phyloP scores from a whole-genome alignment of 2,797 vertebrate species.

The Toxotes lorentzi region DNA sequence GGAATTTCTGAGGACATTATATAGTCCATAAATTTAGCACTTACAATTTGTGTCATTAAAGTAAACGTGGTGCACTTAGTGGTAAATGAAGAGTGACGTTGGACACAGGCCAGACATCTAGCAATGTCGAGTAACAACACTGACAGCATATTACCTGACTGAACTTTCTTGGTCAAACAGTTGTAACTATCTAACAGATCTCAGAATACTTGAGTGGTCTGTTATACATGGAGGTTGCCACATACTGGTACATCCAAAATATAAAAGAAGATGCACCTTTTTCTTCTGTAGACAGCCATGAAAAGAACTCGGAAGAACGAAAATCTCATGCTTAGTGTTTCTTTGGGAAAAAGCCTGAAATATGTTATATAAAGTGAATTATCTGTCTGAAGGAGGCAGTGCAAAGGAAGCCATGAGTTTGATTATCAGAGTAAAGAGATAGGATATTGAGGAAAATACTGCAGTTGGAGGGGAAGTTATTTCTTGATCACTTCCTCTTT shows the following conservation, averaged over 20 bases:
- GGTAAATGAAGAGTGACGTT: background rate
- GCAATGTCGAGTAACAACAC: background rate
- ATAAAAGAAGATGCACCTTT: background rate
- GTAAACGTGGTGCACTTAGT: background rate
- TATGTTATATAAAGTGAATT: slow-evolving; percentile 13
- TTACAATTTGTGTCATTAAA: background rate
- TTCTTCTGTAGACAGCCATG: background rate
- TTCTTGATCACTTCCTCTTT: slow-evolving; percentile 99
- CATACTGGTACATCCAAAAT: slow-evolving; percentile 1
- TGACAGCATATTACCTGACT: background rate
- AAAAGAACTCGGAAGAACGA: slow-evolving; percentile 33
- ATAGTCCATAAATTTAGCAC: background rate
- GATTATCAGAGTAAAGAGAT: slow-evolving; percentile 32
- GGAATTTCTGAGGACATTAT: background rate
- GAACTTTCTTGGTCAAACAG: background rate
- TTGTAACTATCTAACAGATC: background rate
- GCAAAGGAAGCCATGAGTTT: slow-evolving; percentile 49
- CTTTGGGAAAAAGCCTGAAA: slow-evolving; percentile 28
- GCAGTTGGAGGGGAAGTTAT: slow-evolving; percentile 62
- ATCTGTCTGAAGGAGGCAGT: slow-evolving; percentile 22
- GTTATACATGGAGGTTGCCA: background rate
- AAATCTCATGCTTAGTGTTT: slow-evolving; percentile 21
- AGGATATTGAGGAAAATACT: slow-evolving; percentile 30
- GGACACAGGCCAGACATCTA: background rate
- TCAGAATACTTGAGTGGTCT: slow-evolving; percentile 11